Evolutionary conservation across 92 coral and sea anemone species (phyloP).

Genomic region (Palythoa grandis): DNA sequence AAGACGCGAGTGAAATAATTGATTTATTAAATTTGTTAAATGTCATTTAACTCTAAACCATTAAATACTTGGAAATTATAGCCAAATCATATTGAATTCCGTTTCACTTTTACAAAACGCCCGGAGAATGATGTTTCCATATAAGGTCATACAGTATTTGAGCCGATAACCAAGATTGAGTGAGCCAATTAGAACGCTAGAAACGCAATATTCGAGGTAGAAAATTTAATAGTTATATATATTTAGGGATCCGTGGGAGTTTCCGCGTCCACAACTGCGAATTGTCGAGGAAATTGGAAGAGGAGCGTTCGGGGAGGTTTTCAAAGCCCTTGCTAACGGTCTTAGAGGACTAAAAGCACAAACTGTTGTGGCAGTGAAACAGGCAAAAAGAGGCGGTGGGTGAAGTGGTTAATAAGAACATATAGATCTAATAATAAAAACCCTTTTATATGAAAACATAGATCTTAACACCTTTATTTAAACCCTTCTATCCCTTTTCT

Average conservation of each 20-base stretch:
- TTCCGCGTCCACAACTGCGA: neutral
- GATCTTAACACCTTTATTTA: neutral
- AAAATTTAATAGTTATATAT: neutral
- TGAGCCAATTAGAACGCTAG: too few species aligned
- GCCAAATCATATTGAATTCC: too few species aligned
- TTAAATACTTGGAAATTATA: too few species aligned
- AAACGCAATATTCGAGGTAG: too few species aligned
- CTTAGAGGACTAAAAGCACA: neutral
- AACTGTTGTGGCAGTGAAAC: neutral
- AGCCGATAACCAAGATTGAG: too few species aligned
- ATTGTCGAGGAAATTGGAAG: neutral
- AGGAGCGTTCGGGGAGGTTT: neutral
- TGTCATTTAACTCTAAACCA: too few species aligned
- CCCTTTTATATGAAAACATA: neutral
- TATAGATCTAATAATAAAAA: neutral
- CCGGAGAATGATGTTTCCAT: too few species aligned
- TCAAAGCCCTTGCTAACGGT: neutral
- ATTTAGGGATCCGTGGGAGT: neutral
- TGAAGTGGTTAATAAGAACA: slow-evolving; percentile 15
- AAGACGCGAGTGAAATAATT: too few species aligned
- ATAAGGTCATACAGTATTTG: too few species aligned
- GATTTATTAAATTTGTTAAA: too few species aligned
- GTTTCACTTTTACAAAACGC: too few species aligned
- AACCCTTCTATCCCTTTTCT: neutral
- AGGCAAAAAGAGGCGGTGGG: slow-evolving; percentile 24